These are phyloP conservation scores for Neoniphon sammara DNA, from an alignment of 2,797 vertebrate genomes.

Conservation along the genomic window DNA sequence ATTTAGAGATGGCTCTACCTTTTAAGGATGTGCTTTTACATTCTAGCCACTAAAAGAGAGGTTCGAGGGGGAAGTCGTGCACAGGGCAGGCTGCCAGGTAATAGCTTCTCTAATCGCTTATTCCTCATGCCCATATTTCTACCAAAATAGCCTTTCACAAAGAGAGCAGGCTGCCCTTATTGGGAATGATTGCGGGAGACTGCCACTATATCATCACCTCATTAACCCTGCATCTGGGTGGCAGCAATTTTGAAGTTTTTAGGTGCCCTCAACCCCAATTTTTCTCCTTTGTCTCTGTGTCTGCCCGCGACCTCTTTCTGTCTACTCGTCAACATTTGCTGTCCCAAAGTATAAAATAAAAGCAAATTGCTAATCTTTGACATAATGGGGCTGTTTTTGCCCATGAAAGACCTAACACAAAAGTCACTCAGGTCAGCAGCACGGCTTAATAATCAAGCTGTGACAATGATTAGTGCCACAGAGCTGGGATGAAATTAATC, in stretches of 20 bases:
- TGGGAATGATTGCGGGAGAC: slow-evolving; percentile 35
- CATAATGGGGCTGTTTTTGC: slow-evolving; percentile 60
- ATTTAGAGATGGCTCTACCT: slow-evolving; percentile 5
- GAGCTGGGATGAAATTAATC: slow-evolving; percentile 72
- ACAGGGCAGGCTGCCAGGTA: slow-evolving; percentile 59
- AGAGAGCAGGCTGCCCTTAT: slow-evolving; percentile 31
- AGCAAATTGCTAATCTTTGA: slow-evolving; percentile 59
- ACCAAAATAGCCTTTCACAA: slow-evolving; percentile 34
- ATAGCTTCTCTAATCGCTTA: slow-evolving; percentile 59
- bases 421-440: slow-evolving; percentile 66
- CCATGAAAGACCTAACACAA: slow-evolving; percentile 58
- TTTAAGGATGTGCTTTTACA: slow-evolving; percentile 52
- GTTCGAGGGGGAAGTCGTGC: slow-evolving; percentile 51
- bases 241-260: slow-evolving; percentile 40
- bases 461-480: slow-evolving; percentile 70
- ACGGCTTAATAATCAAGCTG: slow-evolving; percentile 73
- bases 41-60: slow-evolving; percentile 26
- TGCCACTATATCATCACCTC: slow-evolving; percentile 53
- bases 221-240: slow-evolving; percentile 58
- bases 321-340: neutral
- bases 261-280: slow-evolving; percentile 5
- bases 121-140: slow-evolving; percentile 54
- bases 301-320: neutral
- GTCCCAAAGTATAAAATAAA: slow-evolving; percentile 46
- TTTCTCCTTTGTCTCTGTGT: slow-evolving; percentile 5